A percentile compares a stretch with the other conserved stretches of the same genome.
These are phyloP conservation scores for Acheta domesticus DNA, from an alignment of 2,888 invertebrate species.

Conservation along the genomic window DNA sequence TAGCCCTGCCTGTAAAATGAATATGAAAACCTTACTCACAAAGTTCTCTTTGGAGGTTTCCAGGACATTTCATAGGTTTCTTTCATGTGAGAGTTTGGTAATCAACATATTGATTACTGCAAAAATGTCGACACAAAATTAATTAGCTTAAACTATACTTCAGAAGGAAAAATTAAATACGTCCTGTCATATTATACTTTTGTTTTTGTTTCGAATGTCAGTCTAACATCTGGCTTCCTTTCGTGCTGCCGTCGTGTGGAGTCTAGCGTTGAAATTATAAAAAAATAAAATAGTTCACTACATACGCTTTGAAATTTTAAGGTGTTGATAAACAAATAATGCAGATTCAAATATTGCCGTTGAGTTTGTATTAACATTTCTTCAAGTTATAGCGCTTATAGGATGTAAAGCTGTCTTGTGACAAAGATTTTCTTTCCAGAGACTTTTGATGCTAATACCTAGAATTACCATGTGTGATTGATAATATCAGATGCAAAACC, in stretches of 20 bases:
- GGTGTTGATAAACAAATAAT: background rate
- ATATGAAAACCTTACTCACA: slow-evolving; percentile 29
- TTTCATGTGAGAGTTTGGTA: background rate
- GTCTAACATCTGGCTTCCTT: background rate
- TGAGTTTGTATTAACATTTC: too few relatives aligned
- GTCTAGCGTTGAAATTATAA: too few relatives aligned
- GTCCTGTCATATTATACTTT: background rate
- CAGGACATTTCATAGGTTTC: slow-evolving; percentile 27
- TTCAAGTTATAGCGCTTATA: too few relatives aligned
- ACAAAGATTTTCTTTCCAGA: too few relatives aligned
- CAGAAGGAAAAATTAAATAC: background rate
- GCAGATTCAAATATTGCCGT: background rate
- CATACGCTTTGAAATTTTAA: background rate
- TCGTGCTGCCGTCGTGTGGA: too few relatives aligned
- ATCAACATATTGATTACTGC: background rate
- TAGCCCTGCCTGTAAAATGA: background rate
- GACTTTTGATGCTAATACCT: too few relatives aligned
- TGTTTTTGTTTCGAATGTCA: background rate
- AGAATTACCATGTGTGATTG: too few relatives aligned
- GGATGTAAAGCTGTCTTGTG: too few relatives aligned
- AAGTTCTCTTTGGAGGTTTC: slow-evolving; percentile 29
- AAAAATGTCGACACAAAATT: background rate
- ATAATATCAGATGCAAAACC: too few relatives aligned
- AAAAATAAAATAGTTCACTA: too few relatives aligned
- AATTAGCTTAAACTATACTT: background rate